Percentiles rank a stretch among this genome's conserved stretches.
Conservation (phyloP, 53 echinoderm and acorn worm genomes). For the Stichopus horrens region DNA sequence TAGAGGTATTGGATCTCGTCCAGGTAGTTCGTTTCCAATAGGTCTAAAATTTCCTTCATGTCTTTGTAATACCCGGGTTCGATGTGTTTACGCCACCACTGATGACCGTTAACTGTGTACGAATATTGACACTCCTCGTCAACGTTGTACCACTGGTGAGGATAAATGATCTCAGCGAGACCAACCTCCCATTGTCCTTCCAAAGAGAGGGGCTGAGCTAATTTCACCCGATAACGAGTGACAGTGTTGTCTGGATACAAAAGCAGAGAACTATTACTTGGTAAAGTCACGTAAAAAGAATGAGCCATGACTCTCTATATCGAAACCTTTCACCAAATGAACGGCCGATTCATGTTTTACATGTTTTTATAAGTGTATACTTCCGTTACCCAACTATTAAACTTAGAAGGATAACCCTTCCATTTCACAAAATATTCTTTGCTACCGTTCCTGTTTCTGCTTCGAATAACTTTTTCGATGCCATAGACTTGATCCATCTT, state of each 20-base stretch:
- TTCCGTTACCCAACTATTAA: constrained; percentile 11
- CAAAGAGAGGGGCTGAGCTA: constrained; percentile 18
- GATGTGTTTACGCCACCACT: not conserved
- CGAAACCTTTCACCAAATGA: not conserved
- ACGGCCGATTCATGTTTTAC: not conserved
- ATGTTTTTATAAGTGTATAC: constrained; percentile 17
- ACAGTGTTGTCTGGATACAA: not conserved
- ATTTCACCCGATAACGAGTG: constrained; percentile 10
- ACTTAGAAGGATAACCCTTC: constrained; percentile 34
- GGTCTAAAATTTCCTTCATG: not conserved
- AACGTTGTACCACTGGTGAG: constrained; percentile 19
- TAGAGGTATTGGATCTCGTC: not conserved
- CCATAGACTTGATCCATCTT: not conserved
- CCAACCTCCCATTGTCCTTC: constrained; percentile 38
- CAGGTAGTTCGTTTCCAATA: not conserved
- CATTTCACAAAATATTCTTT: not conserved
- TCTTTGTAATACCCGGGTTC: constrained; percentile 5
- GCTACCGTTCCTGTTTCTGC: not conserved
- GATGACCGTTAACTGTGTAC: constrained; percentile 5
- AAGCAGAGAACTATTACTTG: not conserved
- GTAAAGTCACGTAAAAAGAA: constrained; percentile 3
- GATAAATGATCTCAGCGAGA: constrained; percentile 22
- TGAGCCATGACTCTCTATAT: not conserved
- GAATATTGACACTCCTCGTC: constrained; percentile 9
- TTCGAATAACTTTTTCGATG: not conserved